These are phyloP conservation scores for Lasioglossum morio DNA, from an alignment of 2,888 invertebrate species.

Conservation along the genomic window DNA sequence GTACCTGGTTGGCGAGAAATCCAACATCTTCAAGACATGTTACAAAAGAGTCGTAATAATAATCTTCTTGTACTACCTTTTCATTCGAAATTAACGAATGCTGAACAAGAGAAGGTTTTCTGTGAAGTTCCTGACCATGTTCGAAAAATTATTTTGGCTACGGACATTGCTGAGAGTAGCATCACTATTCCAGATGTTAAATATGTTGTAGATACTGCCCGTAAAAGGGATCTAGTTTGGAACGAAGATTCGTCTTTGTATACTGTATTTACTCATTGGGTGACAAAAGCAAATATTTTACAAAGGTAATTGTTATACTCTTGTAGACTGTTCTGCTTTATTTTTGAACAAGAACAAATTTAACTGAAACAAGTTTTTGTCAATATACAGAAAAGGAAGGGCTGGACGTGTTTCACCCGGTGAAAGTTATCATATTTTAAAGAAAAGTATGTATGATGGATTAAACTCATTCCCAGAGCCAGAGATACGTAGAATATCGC, in stretches of 20 bases:
- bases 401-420: constrained; percentile 89
- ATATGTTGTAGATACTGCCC: constrained; percentile 89
- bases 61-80: constrained; percentile 85
- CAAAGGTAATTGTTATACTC: constrained; percentile 83
- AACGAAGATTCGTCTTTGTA: constrained; percentile 85
- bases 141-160: constrained; percentile 89
- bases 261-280: constrained; percentile 87
- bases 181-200: constrained; percentile 90
- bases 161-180: constrained; percentile 90
- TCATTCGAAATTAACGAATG: constrained; percentile 86
- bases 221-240: constrained; percentile 87
- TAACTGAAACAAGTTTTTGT: not conserved
- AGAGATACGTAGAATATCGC: constrained; percentile 87
- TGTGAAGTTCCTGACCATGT: constrained; percentile 84
- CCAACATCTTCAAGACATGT: constrained; percentile 84
- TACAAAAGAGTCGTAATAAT: constrained; percentile 78
- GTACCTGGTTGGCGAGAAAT: constrained; percentile 92
- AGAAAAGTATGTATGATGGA: constrained; percentile 85
- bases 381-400: constrained; percentile 86
- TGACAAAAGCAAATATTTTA: constrained; percentile 87
- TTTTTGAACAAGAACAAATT: not conserved
- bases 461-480: constrained; percentile 87
- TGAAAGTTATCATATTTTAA: constrained; percentile 86
- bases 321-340: not conserved
- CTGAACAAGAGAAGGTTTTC: constrained; percentile 77